phyloP scores from a whole-genome alignment of 2,888 invertebrate species.

The Tromatobia lineatoria region DNA sequence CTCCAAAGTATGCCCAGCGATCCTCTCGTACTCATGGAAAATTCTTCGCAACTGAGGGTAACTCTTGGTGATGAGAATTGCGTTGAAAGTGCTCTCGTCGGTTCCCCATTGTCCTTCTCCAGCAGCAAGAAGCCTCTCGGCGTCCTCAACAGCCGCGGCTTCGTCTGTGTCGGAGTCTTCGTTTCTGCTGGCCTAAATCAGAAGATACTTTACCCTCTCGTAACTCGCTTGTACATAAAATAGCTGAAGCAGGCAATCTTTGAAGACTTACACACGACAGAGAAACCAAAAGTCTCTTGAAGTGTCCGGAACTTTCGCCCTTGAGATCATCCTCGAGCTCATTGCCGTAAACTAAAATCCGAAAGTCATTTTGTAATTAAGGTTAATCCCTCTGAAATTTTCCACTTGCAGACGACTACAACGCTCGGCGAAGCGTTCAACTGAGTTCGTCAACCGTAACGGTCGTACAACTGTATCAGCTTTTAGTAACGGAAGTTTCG shows the following conservation, averaged over 20 bases:
- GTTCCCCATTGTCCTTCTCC: conserved; percentile 92
- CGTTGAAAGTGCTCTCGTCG: conserved; percentile 95
- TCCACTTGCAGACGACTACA: background rate
- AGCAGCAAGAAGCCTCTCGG: conserved; percentile 92
- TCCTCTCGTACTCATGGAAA: conserved; percentile 91
- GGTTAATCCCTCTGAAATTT: background rate
- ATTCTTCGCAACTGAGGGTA: conserved; percentile 89
- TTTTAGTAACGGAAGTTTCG: background rate
- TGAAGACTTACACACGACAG: conserved; percentile 87
- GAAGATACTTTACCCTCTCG: background rate
- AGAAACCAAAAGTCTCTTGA: conserved; percentile 95
- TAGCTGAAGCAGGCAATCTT: conserved; percentile 9
- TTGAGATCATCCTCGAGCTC: conserved; percentile 93
- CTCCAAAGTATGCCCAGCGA: conserved; percentile 93
- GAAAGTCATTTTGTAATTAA: conserved; percentile 61
- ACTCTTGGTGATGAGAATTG: conserved; percentile 93
- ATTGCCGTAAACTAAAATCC: conserved; percentile 90
- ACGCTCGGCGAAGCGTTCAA: conserved; percentile 4
- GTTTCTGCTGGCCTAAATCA: conserved; percentile 89
- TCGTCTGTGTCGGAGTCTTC: conserved; percentile 92
- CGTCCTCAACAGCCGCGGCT: conserved; percentile 91
- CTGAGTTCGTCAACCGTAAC: conserved; percentile 5
- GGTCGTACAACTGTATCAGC: background rate
- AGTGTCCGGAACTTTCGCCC: conserved; percentile 96
- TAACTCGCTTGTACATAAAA: background rate